Conservation (phyloP, 2,888 invertebrate genomes). For the Drosophila anomelani region DNA sequence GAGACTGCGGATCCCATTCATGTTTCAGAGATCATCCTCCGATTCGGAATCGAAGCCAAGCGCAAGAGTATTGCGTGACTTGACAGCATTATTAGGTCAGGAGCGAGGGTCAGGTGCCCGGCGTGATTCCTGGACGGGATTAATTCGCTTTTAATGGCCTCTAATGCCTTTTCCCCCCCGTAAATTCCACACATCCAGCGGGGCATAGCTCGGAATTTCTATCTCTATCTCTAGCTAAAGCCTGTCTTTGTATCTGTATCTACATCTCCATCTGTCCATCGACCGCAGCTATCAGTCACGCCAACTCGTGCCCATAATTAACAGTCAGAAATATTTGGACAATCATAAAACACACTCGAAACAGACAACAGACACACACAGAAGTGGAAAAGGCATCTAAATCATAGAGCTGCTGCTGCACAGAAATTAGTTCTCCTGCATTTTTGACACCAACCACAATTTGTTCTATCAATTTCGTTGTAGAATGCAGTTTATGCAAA, state of each 20-base stretch:
- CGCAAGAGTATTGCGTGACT: slow-evolving; percentile 56
- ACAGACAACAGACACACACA: slow-evolving; percentile 4
- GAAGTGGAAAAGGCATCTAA: slow-evolving; percentile 40
- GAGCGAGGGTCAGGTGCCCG: slow-evolving; percentile 18
- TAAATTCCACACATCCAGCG: slow-evolving; percentile 54
- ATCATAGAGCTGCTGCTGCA: slow-evolving; percentile 27
- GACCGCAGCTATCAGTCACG: slow-evolving; percentile 38
- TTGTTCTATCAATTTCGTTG: slow-evolving; percentile 68
- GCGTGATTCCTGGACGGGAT: slow-evolving; percentile 16
- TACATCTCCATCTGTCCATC: not conserved
- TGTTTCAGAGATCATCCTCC: not conserved
- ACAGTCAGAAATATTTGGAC: slow-evolving; percentile 74
- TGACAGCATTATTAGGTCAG: slow-evolving; percentile 67
- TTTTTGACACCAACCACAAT: slow-evolving; percentile 76
- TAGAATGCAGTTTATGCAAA: slow-evolving; percentile 71
- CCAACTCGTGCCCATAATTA: slow-evolving; percentile 77
- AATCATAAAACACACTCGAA: slow-evolving; percentile 54
- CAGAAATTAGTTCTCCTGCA: not conserved
- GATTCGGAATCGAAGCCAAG: not conserved
- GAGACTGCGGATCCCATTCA: slow-evolving; percentile 36
- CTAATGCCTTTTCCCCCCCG: slow-evolving; percentile 64
- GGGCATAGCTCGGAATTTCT: not conserved
- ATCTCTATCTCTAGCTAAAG: not conserved
- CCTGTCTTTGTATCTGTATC: not conserved
- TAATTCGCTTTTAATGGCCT: slow-evolving; percentile 67